Conservation (phyloP, 2,797 vertebrate species). For the Spondyliosoma cantharus region DNA sequence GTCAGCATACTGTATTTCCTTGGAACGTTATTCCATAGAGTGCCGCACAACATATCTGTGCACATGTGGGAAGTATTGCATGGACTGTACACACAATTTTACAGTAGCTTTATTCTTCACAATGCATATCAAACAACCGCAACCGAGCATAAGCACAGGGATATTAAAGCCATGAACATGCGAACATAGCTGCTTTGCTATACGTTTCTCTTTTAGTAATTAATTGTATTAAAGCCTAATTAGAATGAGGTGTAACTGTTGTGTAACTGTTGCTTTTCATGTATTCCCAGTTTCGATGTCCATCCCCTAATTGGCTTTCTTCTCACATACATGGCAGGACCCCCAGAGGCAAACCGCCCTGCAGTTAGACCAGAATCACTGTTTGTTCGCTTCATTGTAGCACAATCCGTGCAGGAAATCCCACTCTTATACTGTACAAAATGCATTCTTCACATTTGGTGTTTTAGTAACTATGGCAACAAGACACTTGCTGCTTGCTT, state of each 20-base stretch:
- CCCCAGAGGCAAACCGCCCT: slow-evolving; percentile 31
- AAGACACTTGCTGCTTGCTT: slow-evolving; percentile 43
- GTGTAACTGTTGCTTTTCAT: slow-evolving; percentile 37
- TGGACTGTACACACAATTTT: not conserved
- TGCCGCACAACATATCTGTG: not conserved
- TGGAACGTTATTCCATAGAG: not conserved
- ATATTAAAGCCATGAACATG: not conserved
- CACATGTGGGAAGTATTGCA: not conserved
- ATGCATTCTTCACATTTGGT: slow-evolving; percentile 40
- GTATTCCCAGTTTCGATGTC: slow-evolving; percentile 52
- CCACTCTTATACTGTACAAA: slow-evolving; percentile 23
- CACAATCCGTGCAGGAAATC: slow-evolving; percentile 40
- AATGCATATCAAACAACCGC: not conserved
- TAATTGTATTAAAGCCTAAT: slow-evolving; percentile 42
- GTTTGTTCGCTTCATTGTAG: slow-evolving; percentile 33
- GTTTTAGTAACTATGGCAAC: slow-evolving; percentile 71
- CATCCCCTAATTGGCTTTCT: slow-evolving; percentile 62
- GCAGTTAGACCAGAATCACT: slow-evolving; percentile 44
- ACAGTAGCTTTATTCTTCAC: not conserved
- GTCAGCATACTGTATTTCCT: not conserved
- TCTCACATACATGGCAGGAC: slow-evolving; percentile 47
- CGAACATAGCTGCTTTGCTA: not conserved
- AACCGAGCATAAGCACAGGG: not conserved
- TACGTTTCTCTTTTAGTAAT: slow-evolving; percentile 35
- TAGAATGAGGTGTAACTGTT: slow-evolving; percentile 40